A percentile compares a stretch with the other conserved stretches of the same genome.
Evolutionary conservation across 2,888 invertebrate genomes (phyloP).

Genomic region (Calameuta filiformis): DNA sequence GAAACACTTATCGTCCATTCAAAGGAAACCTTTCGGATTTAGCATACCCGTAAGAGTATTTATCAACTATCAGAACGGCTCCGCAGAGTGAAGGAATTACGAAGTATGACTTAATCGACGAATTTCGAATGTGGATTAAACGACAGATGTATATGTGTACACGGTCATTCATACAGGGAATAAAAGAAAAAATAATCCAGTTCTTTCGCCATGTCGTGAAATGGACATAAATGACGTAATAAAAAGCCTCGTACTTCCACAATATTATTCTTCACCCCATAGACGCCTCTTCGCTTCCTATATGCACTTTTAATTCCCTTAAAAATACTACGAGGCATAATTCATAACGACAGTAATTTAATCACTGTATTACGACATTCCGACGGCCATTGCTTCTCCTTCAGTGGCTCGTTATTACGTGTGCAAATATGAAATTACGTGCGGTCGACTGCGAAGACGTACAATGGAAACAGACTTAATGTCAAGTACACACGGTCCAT

Average conservation of each 20-base stretch:
- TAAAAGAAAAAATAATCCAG: neutral
- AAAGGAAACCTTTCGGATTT: neutral
- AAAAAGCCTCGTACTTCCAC: conserved; percentile 11
- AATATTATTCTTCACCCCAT: conserved; percentile 2
- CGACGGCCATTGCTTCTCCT: conserved; percentile 22
- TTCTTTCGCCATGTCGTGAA: neutral
- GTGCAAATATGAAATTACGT: conserved; percentile 20
- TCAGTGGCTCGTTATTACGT: conserved; percentile 17
- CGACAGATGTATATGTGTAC: too few relatives aligned
- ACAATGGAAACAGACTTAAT: neutral
- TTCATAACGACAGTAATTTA: conserved; percentile 32
- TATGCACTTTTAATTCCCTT: neutral
- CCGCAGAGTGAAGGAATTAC: neutral
- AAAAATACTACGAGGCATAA: conserved; percentile 9
- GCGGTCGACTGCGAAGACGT: neutral
- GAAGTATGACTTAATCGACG: neutral
- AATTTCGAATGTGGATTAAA: neutral
- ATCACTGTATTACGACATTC: conserved; percentile 25
- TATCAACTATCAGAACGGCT: neutral
- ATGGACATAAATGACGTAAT: neutral
- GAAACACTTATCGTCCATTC: neutral
- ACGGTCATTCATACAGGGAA: neutral
- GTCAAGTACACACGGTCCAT: neutral
- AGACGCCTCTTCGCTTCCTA: neutral
- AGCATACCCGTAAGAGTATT: neutral